Base-by-base conservation (phyloP, 35 echinoderm and acorn worm species). In the Eucidaris tribuloides region DNA sequence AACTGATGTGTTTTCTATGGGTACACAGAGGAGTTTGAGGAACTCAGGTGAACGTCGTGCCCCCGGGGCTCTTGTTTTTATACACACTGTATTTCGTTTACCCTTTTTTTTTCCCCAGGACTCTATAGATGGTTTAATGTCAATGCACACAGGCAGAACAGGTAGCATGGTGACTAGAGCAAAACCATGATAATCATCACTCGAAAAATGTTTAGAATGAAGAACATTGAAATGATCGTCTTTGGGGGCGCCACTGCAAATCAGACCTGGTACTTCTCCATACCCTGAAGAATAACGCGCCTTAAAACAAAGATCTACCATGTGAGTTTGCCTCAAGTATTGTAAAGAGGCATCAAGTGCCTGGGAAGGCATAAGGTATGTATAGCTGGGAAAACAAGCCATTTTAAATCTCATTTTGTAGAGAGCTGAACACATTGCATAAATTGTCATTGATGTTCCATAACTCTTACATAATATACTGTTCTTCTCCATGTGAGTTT, bases 281-380 rank as follows among this genome's bases (percentile, higher is more conserved):
- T 88, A 0, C 87, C 90, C 71, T 88, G 87, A 1, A 45, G 82
- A 25, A 88, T 90, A 72, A 70, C 90, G 36, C 90, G 87, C 18
- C 58, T 85, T 9, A 15, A 62, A 32, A 82, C 83, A 34, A 76
- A 87, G 44, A 96, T 96, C 18, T 96, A 78, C 71, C 72, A 39
- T 96, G 93, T 87, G 93, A 96, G 78, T 96, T 96, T 96, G 93
- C 56, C 88, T 96, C 56, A 96, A 96, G 71, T 96, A 96, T 31
- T 76, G 83, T 54, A n/a, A n/a, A 96, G 91, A 41, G 91, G 93
- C 48, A 82, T 77, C 45, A 96, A 86, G 25, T 96, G 93, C 55
- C 48, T 96, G 2, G 43, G 80, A 14, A 72, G 93, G 61, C 93
- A 96, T 50, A 96, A 90, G 89, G 89, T 92, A 56, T 6, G 79